These are phyloP conservation scores for Lamellibrachia satsuma DNA, from an alignment of 2,888 invertebrate genomes.

Conservation along the genomic window DNA sequence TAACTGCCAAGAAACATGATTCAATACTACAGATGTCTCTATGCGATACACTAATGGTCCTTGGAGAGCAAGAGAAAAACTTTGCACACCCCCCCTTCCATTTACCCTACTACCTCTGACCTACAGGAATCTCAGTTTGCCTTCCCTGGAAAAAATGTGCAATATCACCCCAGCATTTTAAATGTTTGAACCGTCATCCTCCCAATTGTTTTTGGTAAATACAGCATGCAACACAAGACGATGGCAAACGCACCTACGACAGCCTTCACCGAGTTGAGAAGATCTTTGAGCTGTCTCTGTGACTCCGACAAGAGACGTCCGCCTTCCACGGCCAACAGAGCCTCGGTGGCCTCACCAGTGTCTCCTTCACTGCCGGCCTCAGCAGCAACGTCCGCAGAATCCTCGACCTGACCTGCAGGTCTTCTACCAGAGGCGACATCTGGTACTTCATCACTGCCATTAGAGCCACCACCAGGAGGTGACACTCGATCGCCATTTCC, in stretches of 20 bases:
- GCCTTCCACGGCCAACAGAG: not conserved
- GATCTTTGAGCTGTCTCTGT: conserved; percentile 32
- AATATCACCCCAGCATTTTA: not conserved
- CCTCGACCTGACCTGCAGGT: not conserved
- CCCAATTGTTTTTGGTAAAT: not conserved
- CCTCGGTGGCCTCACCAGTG: not conserved
- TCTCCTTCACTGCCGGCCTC: not conserved
- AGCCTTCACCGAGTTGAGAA: conserved; percentile 50
- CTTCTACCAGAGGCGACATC: not conserved
- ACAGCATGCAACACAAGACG: not conserved
- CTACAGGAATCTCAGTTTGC: not conserved
- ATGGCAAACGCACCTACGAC: conserved; percentile 52
- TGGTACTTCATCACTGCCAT: not conserved
- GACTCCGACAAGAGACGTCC: conserved; percentile 22
- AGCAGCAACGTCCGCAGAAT: not conserved
- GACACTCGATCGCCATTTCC: not conserved
- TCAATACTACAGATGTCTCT: too few species aligned
- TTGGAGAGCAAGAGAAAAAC: too few species aligned
- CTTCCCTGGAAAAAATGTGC: not conserved
- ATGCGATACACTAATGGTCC: too few species aligned
- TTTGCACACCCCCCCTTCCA: too few species aligned
- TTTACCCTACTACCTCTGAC: not conserved
- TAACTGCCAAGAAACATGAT: too few species aligned
- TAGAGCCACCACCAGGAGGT: not conserved
- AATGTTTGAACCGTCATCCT: not conserved